Evolutionary conservation across 37 sponge, comb jelly and placozoan genomes (phyloP).

Genomic region (Lycopodina hypogea): DNA sequence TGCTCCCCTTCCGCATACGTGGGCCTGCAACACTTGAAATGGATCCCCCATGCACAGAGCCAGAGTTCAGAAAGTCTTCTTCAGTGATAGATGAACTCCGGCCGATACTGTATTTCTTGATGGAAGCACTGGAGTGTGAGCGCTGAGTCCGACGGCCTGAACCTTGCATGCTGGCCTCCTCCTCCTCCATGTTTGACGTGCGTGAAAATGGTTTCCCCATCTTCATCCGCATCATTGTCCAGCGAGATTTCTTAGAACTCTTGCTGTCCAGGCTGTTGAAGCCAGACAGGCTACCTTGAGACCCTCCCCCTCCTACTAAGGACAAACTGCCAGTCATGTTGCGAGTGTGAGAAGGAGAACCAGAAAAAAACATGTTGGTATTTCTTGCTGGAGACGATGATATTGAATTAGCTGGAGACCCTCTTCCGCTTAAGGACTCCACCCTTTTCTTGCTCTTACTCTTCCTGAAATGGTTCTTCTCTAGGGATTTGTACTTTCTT

Average conservation of each 20-base stretch:
- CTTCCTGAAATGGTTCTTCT: not conserved
- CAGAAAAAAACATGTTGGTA: not conserved
- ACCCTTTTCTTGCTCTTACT: not conserved
- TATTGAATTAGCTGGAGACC: not conserved
- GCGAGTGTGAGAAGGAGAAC: not conserved
- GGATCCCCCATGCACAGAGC: not conserved
- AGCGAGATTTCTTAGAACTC: conserved; percentile 1
- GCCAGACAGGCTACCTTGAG: not conserved
- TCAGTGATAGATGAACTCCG: not conserved
- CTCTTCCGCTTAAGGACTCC: conserved; percentile 4
- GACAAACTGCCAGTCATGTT: not conserved
- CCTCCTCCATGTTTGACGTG: conserved; percentile 14
- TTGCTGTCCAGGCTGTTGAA: conserved; percentile 4
- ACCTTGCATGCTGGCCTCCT: conserved; percentile 1
- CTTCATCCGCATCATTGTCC: not conserved
- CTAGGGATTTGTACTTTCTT: not conserved
- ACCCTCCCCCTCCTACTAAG: not conserved
- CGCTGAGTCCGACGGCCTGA: not conserved
- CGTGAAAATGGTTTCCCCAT: not conserved
- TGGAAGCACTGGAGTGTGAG: conserved; percentile 1
- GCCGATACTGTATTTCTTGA: not conserved
- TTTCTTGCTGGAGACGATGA: not conserved
- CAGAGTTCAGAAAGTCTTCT: not conserved
- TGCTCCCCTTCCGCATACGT: not conserved
- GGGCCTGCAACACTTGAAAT: not conserved